Evolutionary conservation across 2,113 vertebrate genomes (phyloP), one percentile per base, ranked within the genome.

Genomic region (Rhinopomastus cyanomelas): DNA sequence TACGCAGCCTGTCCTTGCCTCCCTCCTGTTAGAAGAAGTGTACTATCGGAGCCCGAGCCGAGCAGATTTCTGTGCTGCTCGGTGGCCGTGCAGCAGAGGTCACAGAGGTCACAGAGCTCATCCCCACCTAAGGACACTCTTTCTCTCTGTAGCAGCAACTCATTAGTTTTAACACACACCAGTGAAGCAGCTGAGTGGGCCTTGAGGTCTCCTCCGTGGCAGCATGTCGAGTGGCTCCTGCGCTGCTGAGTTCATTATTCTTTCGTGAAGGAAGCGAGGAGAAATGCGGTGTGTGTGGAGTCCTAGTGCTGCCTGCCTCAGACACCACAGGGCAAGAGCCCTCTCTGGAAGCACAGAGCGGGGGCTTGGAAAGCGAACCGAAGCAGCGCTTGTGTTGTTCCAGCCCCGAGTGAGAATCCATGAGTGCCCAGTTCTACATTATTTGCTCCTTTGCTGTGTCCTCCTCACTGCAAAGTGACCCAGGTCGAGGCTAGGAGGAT

Each of bases 211-310:
- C 74, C 68, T 91, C 91, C 76, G 49, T 48, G 79, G 79, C 37
- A 61, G n/a, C 4, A 23, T 87, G 81, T 90, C 92, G 34, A 53
- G 26, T 77, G 94, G 83, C 49, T 95, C 86, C 87, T 83, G 73
- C 72, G 62, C 81, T 46, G 22, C 81, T 49, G 76, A 57, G 48
- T 66, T 94, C 62, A 79, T 95, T 92, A 67, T 85, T 92, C 53
- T 95, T 95, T 90, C 92, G 91, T 75, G 85, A 79, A 81, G 65
- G 90, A 94, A 96, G 73, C 48, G 67, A 78, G 46, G 57, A 85
- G 56, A 52, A 93, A 87, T 84, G 48, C 56, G 62, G 89, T 71
- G 64, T 71, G 64, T 81, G 20, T 81, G 48, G 51, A 72, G 52
- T 90, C 44, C 42, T 93, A 91, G 64, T 27, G 52, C 53, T 86